Conservation (phyloP, 2,113 vertebrate species). For the Elaphurus davidianus region DNA sequence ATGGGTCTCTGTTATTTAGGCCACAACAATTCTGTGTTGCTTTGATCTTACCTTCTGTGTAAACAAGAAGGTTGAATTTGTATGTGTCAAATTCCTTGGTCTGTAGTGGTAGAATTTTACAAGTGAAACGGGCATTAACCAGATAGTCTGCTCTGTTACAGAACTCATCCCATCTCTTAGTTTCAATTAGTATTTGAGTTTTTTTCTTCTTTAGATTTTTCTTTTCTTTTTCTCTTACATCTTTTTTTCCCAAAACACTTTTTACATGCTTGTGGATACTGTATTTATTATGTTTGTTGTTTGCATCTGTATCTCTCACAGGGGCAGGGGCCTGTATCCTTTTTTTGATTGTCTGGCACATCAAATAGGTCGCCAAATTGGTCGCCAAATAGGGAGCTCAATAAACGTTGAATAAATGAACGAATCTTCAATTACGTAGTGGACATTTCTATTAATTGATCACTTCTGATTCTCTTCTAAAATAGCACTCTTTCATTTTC, state of each 20-base stretch:
- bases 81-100: background rate
- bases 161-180: background rate
- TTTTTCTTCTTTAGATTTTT: background rate
- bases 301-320: background rate
- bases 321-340: background rate
- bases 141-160: background rate
- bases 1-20: background rate
- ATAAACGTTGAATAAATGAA: background rate
- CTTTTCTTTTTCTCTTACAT: background rate
- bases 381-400: background rate
- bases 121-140: background rate
- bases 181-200: background rate
- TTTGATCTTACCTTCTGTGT: background rate
- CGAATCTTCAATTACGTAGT: background rate
- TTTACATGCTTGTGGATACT: background rate
- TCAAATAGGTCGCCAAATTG: background rate
- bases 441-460: background rate
- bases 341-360: background rate
- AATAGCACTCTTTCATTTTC: background rate
- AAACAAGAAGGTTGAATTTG: background rate
- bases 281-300: background rate
- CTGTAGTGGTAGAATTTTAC: background rate
- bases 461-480: background rate
- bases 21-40: background rate
- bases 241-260: background rate